Conservation (phyloP, 1,140 invertebrate species). For the Cyphomyrmex costatus region DNA sequence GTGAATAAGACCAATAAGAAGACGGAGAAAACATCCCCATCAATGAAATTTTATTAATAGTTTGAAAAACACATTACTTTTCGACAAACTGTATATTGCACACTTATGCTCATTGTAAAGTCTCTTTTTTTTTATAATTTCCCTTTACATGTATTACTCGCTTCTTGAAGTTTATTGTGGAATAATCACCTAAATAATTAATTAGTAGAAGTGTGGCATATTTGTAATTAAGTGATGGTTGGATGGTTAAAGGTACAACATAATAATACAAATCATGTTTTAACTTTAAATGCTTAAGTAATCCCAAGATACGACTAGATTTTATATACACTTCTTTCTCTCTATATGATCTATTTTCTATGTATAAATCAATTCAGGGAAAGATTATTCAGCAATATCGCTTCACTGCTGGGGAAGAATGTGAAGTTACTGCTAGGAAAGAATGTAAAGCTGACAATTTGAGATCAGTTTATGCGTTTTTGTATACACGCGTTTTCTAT, state of each 20-base stretch:
- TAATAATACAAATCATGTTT: conserved; percentile 68
- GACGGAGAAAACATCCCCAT: background rate
- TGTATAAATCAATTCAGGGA: conserved; percentile 72
- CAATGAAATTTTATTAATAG: conserved; percentile 31
- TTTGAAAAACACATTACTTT: conserved; percentile 46
- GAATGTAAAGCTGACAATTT: conserved; percentile 53
- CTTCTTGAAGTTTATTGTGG: conserved; percentile 67
- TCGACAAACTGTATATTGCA: conserved; percentile 37
- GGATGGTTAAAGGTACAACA: conserved; percentile 45
- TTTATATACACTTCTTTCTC: conserved; percentile 83
- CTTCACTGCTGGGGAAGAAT: conserved; percentile 51
- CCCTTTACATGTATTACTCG: conserved; percentile 44
- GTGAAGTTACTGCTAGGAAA: conserved; percentile 61
- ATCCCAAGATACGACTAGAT: conserved; percentile 77
- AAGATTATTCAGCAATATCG: conserved; percentile 57
- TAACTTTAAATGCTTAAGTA: conserved; percentile 72
- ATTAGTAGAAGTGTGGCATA: conserved; percentile 35
- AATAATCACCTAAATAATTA: conserved; percentile 59
- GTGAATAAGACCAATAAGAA: conserved; percentile 17
- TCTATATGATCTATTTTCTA: conserved; percentile 81
- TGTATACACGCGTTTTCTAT: conserved; percentile 73
- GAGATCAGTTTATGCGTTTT: conserved; percentile 71
- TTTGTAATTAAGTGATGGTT: conserved; percentile 40
- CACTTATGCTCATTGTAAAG: conserved; percentile 43
- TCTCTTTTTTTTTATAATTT: conserved; percentile 44